Percentiles rank a stretch among this genome's conserved stretches.
Evolutionary conservation across 2,888 invertebrate genomes (phyloP).

Genomic region (Neoscelio sp.): DNA sequence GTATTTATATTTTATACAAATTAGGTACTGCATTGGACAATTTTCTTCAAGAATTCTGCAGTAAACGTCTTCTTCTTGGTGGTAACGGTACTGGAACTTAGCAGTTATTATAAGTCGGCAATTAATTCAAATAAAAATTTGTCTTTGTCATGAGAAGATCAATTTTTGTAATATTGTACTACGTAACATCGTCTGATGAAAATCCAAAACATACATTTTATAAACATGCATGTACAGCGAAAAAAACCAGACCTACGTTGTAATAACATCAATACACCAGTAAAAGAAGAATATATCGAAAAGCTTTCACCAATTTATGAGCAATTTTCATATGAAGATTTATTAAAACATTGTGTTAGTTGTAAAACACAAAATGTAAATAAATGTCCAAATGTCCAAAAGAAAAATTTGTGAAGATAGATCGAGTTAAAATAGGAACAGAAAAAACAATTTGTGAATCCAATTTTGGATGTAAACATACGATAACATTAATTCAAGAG

Average conservation of each 20-base stretch:
- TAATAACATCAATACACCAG: constrained; percentile 5
- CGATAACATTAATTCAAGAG: background rate
- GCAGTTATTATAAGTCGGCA: no score
- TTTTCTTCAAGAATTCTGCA: constrained; percentile 26
- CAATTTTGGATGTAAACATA: constrained; percentile 14
- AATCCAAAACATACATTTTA: no score
- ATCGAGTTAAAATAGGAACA: constrained; percentile 23
- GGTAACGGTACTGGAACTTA: constrained; percentile 23
- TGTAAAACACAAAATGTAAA: constrained; percentile 58
- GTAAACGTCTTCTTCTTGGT: constrained; percentile 4
- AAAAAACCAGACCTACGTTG: no score
- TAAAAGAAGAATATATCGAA: constrained; percentile 33
- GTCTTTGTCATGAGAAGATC: no score
- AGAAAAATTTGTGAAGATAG: constrained; percentile 29
- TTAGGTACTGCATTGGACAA: constrained; percentile 13
- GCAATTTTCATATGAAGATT: constrained; percentile 5
- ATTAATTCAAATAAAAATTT: no score
- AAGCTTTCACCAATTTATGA: no score
- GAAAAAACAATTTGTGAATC: constrained; percentile 23
- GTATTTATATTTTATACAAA: no score
- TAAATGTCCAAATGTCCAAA: constrained; percentile 55
- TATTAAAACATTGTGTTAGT: constrained; percentile 37
- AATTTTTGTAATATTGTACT: no score
- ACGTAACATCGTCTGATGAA: no score
- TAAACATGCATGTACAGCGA: no score